Evolutionary conservation across 2,797 vertebrate genomes (phyloP).

Genomic region (Crypturellus tataupa): DNA sequence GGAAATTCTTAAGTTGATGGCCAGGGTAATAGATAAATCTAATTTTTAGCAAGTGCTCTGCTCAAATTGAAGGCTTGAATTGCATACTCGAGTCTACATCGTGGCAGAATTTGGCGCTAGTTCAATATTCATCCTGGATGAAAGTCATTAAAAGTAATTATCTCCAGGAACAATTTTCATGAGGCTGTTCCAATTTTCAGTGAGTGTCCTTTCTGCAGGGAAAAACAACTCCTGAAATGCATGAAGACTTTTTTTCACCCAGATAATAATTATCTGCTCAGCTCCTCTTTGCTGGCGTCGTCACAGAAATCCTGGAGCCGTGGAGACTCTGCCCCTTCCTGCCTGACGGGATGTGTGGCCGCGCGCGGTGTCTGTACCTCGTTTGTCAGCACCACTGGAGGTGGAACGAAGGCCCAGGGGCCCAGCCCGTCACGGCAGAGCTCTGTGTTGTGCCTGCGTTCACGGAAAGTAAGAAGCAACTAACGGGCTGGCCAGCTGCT

Average conservation of each 20-base stretch:
- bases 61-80: not conserved
- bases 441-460: fast-evolving
- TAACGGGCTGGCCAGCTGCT: fast-evolving
- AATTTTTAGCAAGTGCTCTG: not conserved
- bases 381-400: not conserved
- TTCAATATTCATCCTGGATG: not conserved
- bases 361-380: not conserved
- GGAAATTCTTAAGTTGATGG: not conserved
- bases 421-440: fast-evolving
- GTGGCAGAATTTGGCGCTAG: not conserved
- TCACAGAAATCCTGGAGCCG: not conserved
- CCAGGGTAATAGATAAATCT: not conserved
- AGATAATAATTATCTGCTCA: not conserved
- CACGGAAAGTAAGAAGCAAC: fast-evolving
- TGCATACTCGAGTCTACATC: not conserved
- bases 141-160: not conserved
- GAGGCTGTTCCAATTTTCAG: not conserved
- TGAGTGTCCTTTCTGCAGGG: not conserved
- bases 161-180: not conserved
- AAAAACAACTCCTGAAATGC: not conserved
- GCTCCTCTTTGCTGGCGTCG: not conserved
- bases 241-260: not conserved
- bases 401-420: fast-evolving
- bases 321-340: not conserved
- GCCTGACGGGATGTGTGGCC: fast-evolving